Percentiles rank a stretch among this genome's conserved stretches.
Evolutionary conservation across 2,797 vertebrate species (phyloP).

Genomic region (Sebastes itinus): DNA sequence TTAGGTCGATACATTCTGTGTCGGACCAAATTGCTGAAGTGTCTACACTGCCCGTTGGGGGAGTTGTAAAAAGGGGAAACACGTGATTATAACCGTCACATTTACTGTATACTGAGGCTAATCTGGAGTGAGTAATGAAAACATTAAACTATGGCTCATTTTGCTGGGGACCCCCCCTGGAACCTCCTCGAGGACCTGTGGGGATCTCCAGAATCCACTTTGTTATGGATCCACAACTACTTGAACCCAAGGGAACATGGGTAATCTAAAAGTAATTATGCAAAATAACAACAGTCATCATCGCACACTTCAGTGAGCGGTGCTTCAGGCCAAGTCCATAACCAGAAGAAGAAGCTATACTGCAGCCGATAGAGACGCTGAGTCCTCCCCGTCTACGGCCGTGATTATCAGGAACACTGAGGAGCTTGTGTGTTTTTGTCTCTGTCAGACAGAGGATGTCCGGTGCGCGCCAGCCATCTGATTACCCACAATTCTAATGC

Average conservation of each 20-base stretch:
- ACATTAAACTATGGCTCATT: constrained; percentile 3
- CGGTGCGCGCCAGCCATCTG: constrained; percentile 43
- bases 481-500: constrained; percentile 66
- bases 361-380: constrained; percentile 27
- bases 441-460: constrained; percentile 66
- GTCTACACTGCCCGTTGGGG: neutral
- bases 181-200: constrained; percentile 2
- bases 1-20: neutral
- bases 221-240: constrained; percentile 2
- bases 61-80: neutral
- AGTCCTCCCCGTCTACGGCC: constrained; percentile 42
- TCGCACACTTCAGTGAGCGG: constrained; percentile 8
- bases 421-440: constrained; percentile 56
- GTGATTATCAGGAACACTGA: constrained; percentile 61
- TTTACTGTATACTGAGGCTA: neutral
- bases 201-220: constrained; percentile 13
- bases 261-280: constrained; percentile 47
- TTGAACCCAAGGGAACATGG: constrained; percentile 25
- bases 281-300: constrained; percentile 48
- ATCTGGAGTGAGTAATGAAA: constrained; percentile 16
- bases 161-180: neutral
- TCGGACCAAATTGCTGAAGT: neutral
- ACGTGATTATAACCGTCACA: neutral
- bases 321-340: constrained; percentile 19
- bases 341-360: constrained; percentile 19